Conservation (phyloP, 1,140 invertebrate species). For the Lerema accius region DNA sequence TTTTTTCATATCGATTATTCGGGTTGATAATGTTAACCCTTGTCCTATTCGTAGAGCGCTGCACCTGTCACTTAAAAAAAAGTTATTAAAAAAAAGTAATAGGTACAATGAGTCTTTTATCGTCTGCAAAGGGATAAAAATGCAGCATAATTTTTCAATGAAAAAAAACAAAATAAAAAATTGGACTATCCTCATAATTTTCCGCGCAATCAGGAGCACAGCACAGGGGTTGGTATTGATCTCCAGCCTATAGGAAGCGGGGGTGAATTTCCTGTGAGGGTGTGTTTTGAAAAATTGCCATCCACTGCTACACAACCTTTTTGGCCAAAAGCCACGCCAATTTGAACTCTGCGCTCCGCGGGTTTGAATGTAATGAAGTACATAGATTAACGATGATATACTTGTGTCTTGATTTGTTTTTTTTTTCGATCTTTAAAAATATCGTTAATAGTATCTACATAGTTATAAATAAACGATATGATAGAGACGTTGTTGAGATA, state of each 20-base stretch:
- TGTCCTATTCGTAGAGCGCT: too few relatives aligned
- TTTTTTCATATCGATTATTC: too few relatives aligned
- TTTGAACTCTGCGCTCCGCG: constrained; percentile 46
- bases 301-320: constrained; percentile 60
- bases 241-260: constrained; percentile 71
- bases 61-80: too few relatives aligned
- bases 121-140: too few relatives aligned
- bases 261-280: constrained; percentile 68
- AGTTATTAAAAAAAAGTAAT: too few relatives aligned
- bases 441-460: too few relatives aligned
- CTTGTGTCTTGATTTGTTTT: constrained; percentile 8
- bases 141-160: too few relatives aligned
- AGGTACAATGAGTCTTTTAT: constrained; percentile 21
- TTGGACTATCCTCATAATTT: constrained; percentile 16
- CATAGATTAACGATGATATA: background rate
- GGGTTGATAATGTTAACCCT: too few relatives aligned
- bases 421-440: too few relatives aligned
- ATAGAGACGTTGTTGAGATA: too few relatives aligned
- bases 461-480: too few relatives aligned
- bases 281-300: constrained; percentile 81
- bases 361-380: background rate
- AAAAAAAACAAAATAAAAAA: background rate
- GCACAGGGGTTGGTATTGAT: constrained; percentile 73
- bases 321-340: constrained; percentile 49
- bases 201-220: constrained; percentile 58